Conservation (phyloP, 2,113 vertebrate genomes). For the Ibidorhyncha struthersii region DNA sequence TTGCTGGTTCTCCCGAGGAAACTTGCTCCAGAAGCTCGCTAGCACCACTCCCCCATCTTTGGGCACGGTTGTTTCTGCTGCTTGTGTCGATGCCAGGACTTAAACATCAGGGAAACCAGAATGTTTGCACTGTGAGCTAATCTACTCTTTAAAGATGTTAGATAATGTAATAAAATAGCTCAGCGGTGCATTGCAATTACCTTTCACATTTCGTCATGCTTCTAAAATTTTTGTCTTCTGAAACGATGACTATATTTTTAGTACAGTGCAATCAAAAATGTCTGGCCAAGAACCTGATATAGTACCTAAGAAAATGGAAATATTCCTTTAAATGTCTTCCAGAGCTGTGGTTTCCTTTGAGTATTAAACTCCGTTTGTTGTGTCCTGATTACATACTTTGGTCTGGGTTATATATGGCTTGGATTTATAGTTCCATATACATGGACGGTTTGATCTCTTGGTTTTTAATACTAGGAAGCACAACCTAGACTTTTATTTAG, state of each 20-base stretch:
- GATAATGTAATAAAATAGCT: slow-evolving; percentile 53
- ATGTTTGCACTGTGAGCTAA: slow-evolving; percentile 67
- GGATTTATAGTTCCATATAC: slow-evolving; percentile 24
- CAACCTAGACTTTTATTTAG: not conserved
- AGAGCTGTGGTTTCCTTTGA: slow-evolving; percentile 57
- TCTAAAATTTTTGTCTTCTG: slow-evolving; percentile 50
- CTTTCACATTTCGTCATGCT: slow-evolving; percentile 58
- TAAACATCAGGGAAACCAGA: slow-evolving; percentile 59
- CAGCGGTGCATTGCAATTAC: slow-evolving; percentile 42
- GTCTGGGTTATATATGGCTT: slow-evolving; percentile 24
- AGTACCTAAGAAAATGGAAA: slow-evolving; percentile 64
- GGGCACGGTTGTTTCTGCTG: not conserved
- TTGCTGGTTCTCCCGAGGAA: not conserved
- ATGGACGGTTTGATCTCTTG: slow-evolving; percentile 6
- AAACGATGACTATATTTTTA: slow-evolving; percentile 52
- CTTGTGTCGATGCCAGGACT: not conserved
- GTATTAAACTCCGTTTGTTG: slow-evolving; percentile 47
- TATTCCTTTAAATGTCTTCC: slow-evolving; percentile 65
- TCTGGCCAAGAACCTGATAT: slow-evolving; percentile 63
- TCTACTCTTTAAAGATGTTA: slow-evolving; percentile 53
- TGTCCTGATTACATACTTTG: slow-evolving; percentile 54
- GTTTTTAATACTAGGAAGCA: slow-evolving; percentile 29
- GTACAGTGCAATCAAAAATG: slow-evolving; percentile 56
- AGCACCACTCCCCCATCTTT: not conserved
- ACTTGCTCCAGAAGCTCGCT: not conserved